Evolutionary conservation across 2,113 vertebrate genomes (phyloP).

Genomic region (Indicator indicator): DNA sequence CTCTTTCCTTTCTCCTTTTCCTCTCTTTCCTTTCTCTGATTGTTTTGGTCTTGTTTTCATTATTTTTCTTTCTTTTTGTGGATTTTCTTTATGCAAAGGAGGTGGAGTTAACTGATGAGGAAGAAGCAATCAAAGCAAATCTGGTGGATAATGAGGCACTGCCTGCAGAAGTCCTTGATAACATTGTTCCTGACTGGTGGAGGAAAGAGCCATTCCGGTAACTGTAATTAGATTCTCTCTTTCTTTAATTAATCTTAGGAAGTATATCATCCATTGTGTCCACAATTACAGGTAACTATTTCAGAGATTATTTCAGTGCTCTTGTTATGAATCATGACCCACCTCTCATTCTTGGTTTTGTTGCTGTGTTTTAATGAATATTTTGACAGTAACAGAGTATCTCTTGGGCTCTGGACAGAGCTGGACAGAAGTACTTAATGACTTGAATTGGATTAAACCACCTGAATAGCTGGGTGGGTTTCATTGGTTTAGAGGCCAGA

Average conservation of each 20-base stretch:
- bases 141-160: conserved; percentile 77
- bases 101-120: conserved; percentile 81
- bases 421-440: neutral
- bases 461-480: neutral
- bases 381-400: neutral
- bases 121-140: conserved; percentile 85
- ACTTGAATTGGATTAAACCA: neutral
- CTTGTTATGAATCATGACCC: neutral
- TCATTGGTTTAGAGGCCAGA: neutral
- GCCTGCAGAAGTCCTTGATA: conserved; percentile 81
- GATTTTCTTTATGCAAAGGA: conserved; percentile 59
- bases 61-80: neutral
- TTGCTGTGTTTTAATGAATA: neutral
- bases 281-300: neutral
- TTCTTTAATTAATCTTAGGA: neutral
- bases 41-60: rapidly evolving
- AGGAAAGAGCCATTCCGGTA: conserved; percentile 90
- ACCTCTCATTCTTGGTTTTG: neutral
- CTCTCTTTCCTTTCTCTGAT: no score
- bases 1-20: no score
- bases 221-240: conserved; percentile 9
- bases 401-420: neutral
- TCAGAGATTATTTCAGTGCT: neutral
- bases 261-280: neutral
- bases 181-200: conserved; percentile 86